phyloP scores from a whole-genome alignment of 1,140 invertebrate species.

The Macrocentrus cingulum region DNA sequence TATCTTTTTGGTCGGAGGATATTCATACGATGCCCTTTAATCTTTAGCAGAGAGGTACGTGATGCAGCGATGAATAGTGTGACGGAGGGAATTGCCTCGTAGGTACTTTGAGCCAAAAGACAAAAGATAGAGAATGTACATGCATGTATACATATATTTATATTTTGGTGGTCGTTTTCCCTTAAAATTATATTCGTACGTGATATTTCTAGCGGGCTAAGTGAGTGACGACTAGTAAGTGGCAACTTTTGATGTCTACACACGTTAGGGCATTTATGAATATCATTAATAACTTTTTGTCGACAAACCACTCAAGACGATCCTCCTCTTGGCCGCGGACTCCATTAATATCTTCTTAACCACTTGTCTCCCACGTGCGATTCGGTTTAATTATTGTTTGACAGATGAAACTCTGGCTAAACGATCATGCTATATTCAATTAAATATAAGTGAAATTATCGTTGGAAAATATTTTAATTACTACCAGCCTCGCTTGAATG shows the following conservation, averaged over 20 bases:
- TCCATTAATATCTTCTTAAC: slow-evolving; percentile 34
- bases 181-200: slow-evolving; percentile 3
- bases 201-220: slow-evolving; percentile 26
- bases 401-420: slow-evolving; percentile 26
- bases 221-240: slow-evolving; percentile 28
- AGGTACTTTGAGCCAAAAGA: neutral
- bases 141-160: neutral
- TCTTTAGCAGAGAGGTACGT: no score
- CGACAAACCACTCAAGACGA: slow-evolving; percentile 2
- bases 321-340: slow-evolving; percentile 9
- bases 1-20: no score
- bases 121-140: neutral
- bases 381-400: slow-evolving; percentile 34
- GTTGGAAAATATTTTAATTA: no score
- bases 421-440: neutral
- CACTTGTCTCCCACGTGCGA: slow-evolving; percentile 22
- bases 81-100: neutral
- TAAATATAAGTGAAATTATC: no score
- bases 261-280: slow-evolving; percentile 32
- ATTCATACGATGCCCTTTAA: no score
- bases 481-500: no score
- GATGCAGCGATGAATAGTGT: no score
- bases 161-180: neutral
- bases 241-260: slow-evolving; percentile 27
- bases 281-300: slow-evolving; percentile 37